Percentiles rank a stretch among this genome's conserved stretches.
These are phyloP conservation scores for Petroica traversi DNA, from an alignment of 2,113 vertebrate genomes.

Conservation along the genomic window DNA sequence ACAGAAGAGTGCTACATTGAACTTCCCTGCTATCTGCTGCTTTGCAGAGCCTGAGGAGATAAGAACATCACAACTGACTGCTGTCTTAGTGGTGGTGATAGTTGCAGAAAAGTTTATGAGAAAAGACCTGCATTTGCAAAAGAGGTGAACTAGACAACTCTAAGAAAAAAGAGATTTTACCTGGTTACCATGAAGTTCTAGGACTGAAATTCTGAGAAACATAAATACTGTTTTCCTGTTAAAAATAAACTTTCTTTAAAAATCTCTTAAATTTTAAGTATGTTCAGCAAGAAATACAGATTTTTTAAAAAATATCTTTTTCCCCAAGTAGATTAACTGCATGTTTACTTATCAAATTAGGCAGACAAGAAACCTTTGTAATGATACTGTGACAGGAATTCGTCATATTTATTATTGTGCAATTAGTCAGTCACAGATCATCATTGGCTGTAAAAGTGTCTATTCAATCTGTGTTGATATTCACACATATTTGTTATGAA, in stretches of 20 bases:
- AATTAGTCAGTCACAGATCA: neutral
- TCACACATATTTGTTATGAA: neutral
- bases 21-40: neutral
- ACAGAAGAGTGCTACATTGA: neutral
- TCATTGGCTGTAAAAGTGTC: neutral
- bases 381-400: neutral
- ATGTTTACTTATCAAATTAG: slow-evolving; percentile 24
- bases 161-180: neutral
- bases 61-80: accelerated
- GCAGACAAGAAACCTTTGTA: neutral
- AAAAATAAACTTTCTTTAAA: neutral
- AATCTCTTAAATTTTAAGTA: neutral
- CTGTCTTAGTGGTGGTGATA: neutral
- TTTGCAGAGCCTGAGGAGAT: neutral
- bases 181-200: neutral
- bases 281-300: neutral
- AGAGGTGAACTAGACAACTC: neutral
- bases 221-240: neutral
- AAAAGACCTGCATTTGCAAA: neutral
- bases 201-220: neutral
- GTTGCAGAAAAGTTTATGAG: neutral
- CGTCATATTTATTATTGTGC: neutral
- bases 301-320: neutral
- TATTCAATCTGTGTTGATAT: neutral
- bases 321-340: neutral